These are phyloP conservation scores for Pogonocichla stellata DNA, from an alignment of 2,113 vertebrate species.

Conservation along the genomic window DNA sequence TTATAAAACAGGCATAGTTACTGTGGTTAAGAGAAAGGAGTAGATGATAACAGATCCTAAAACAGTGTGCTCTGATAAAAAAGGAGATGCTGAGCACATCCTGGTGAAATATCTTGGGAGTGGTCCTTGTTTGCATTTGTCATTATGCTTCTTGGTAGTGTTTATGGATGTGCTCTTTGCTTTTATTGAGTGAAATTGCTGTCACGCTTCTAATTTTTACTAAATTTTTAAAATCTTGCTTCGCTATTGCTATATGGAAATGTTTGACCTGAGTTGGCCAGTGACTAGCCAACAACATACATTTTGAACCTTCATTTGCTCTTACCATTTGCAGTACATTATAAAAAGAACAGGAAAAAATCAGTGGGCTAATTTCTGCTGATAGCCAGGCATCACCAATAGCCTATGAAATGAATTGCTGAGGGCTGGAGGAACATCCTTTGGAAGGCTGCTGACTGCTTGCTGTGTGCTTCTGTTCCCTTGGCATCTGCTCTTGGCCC, in stretches of 20 bases:
- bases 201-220: not conserved
- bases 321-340: not conserved
- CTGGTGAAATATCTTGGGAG: not conserved
- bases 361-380: not conserved
- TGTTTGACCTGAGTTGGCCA: not conserved
- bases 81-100: not conserved
- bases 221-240: not conserved
- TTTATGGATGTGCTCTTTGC: not conserved
- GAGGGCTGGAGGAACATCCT: not conserved
- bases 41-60: not conserved
- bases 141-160: not conserved
- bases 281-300: not conserved
- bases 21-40: not conserved
- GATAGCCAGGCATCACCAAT: not conserved
- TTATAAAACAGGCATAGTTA: not conserved
- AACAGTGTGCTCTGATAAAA: not conserved
- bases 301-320: not conserved
- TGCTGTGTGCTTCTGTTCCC: not conserved
- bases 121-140: not conserved
- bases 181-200: not conserved
- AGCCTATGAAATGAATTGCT: not conserved
- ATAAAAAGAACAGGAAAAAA: not conserved
- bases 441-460: not conserved
- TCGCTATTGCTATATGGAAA: not conserved
- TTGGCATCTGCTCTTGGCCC: not conserved